phyloP scores from a whole-genome alignment of 2,113 vertebrate genomes.

The Sander lucioperca region DNA sequence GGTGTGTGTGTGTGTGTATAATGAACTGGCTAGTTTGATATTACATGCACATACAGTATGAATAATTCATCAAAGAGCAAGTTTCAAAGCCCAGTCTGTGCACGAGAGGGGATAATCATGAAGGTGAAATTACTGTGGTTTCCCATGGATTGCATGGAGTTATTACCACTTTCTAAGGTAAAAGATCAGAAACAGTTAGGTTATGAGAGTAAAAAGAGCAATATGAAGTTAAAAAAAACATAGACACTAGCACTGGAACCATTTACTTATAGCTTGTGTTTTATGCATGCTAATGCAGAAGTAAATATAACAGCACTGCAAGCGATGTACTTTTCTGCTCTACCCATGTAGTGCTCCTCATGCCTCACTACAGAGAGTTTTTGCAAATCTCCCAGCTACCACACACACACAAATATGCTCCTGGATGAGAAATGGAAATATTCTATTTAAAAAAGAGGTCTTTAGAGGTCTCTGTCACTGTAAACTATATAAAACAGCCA shows the following conservation, averaged over 20 bases:
- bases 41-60: slow-evolving; percentile 43
- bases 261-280: background rate
- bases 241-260: background rate
- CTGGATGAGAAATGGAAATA: background rate
- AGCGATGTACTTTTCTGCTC: background rate
- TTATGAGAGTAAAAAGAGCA: background rate
- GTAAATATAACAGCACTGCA: slow-evolving; percentile 1
- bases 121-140: slow-evolving; percentile 46
- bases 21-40: slow-evolving; percentile 48
- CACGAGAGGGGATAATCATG: slow-evolving; percentile 20
- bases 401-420: background rate
- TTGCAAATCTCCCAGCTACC: background rate
- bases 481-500: background rate
- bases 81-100: slow-evolving; percentile 54
- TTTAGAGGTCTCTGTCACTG: background rate
- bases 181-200: background rate
- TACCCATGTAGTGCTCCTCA: background rate
- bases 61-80: slow-evolving; percentile 70
- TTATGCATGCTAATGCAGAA: background rate
- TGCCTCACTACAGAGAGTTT: background rate
- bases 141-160: slow-evolving; percentile 21
- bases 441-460: background rate
- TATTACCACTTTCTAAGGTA: slow-evolving; percentile 7
- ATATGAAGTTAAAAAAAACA: background rate
- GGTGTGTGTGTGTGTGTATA: slow-evolving; percentile 19